Base-by-base conservation (phyloP, 2,797 vertebrate genomes). In the Centroberyx gerrardi region DNA sequence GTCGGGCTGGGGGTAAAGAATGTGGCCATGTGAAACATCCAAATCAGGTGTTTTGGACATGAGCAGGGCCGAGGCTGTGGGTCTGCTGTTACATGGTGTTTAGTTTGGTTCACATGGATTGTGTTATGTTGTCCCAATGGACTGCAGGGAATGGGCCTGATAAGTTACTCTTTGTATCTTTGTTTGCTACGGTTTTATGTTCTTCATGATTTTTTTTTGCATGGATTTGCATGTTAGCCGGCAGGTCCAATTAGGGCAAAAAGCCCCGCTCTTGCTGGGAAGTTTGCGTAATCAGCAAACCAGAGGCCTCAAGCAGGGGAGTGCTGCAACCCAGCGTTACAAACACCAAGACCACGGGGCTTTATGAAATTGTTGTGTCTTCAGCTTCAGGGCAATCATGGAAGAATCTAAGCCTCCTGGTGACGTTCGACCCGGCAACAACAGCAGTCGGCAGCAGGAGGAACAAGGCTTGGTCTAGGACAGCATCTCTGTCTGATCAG, bases 301-400 rank as follows among this genome's bases (percentile, higher is more conserved):
- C 71, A 17, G 12, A 74, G 69, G 66, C 85, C 77, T 78, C 44
- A 69, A 81, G 83, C 72, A 63, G 56, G 75, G 67, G 72, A 89
- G 70, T 72, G 66, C 74, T 78, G 60, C 44, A 74, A 78, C 68
- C 70, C 63, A 72, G 86, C 29, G 59, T 76, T 76, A 74, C 58
- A 80, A 86, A 87, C 64, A 62, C 73, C 42, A 59, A 66, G 65
- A 81, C 78, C 74, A 89, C 82, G 76, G 76, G 85, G 73, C 82
- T 86, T 75, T 81, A 56, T 83, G 69, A 67, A 82, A 84, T 80
- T 89, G 88, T 92, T 91, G 67, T 87, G 88, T 93, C 88, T 90
- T 91, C 67, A 77, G 78, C 84, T 83, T 54, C 58, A 85, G 82
- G 80, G 72, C 72, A 87, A 89, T 92, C 87, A 28, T 54, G 68